Conservation (phyloP, 2,113 vertebrate species). For the Bufo bufo region DNA sequence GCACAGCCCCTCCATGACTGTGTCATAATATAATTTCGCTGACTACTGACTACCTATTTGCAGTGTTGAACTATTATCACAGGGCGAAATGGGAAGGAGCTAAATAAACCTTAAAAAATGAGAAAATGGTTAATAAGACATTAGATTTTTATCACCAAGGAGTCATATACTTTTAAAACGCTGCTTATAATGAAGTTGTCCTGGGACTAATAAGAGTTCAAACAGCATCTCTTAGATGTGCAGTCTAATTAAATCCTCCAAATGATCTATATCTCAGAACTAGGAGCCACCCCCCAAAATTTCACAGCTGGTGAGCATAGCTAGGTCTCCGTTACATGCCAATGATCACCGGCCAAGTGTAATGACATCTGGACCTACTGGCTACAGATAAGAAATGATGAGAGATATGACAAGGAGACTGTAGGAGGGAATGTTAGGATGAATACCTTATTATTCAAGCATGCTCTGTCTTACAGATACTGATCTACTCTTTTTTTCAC, state of each 20-base stretch:
- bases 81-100: too few relatives aligned
- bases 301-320: slow-evolving; percentile 27
- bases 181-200: background rate
- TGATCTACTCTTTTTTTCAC: slow-evolving; percentile 16
- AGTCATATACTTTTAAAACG: background rate
- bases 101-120: too few relatives aligned
- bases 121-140: too few relatives aligned
- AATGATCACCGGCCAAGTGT: slow-evolving; percentile 41
- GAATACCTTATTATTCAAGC: slow-evolving; percentile 33
- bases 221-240: background rate
- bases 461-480: background rate
- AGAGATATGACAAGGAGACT: slow-evolving; percentile 40
- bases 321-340: background rate
- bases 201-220: slow-evolving; percentile 5
- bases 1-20: too few relatives aligned
- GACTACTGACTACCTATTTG: too few relatives aligned
- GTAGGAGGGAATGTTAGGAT: background rate
- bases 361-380: slow-evolving; percentile 35
- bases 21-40: too few relatives aligned
- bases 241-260: slow-evolving; percentile 11
- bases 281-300: slow-evolving; percentile 19
- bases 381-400: slow-evolving; percentile 40
- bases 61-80: too few relatives aligned
- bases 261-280: slow-evolving; percentile 3
- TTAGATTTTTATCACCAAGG: too few relatives aligned